Conservation (phyloP, 2,113 vertebrate genomes). For the Ophiodon elongatus region DNA sequence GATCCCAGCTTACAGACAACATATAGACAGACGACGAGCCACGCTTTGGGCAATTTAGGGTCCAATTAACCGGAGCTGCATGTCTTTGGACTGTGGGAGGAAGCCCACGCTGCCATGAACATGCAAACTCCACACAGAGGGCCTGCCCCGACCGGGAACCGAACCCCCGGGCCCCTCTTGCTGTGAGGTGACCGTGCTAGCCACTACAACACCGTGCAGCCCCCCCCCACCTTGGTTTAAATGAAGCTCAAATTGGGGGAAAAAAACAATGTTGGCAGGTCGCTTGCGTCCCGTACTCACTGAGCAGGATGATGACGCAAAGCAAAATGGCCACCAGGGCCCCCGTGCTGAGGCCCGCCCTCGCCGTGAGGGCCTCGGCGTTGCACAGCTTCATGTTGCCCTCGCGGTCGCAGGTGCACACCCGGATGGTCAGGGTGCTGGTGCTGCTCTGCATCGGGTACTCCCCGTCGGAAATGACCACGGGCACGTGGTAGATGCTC, state of each 20-base stretch:
- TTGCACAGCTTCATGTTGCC: slow-evolving; percentile 96
- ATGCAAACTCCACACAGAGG: no score
- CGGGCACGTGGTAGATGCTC: slow-evolving; percentile 91
- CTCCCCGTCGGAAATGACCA: slow-evolving; percentile 94
- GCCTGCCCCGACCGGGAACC: no score
- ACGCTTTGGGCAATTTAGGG: no score
- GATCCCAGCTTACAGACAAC: no score
- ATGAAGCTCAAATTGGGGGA: neutral
- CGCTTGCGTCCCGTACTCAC: slow-evolving; percentile 83
- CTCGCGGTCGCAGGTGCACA: slow-evolving; percentile 94
- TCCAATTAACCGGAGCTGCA: no score
- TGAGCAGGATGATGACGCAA: slow-evolving; percentile 94
- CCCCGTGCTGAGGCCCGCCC: slow-evolving; percentile 95
- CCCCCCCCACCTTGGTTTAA: no score
- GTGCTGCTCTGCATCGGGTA: slow-evolving; percentile 94
- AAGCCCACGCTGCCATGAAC: no score
- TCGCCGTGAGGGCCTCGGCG: slow-evolving; percentile 90
- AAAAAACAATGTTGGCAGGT: slow-evolving; percentile 1
- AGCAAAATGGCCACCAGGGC: slow-evolving; percentile 96
- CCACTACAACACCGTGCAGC: no score
- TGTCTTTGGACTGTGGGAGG: no score
- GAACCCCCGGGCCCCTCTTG: no score
- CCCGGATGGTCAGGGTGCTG: slow-evolving; percentile 91
- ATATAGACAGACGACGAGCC: no score
- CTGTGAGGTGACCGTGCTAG: no score